Evolutionary conservation across 2,113 vertebrate genomes (phyloP).

Genomic region (Callorhinus ursinus): DNA sequence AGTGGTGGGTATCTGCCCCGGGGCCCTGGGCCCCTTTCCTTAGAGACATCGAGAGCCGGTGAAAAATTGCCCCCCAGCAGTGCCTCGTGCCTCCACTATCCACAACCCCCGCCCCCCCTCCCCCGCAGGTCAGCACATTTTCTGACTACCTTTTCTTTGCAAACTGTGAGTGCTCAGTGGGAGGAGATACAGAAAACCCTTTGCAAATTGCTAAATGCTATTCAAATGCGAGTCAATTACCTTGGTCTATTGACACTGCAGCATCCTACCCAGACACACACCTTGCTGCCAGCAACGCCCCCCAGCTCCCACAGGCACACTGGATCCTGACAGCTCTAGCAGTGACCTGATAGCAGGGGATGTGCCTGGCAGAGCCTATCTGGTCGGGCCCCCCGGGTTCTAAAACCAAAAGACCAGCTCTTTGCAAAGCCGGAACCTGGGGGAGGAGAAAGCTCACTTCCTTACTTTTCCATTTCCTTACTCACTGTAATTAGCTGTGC

Average conservation of each 20-base stretch:
- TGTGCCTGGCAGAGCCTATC: neutral
- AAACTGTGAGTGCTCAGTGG: neutral
- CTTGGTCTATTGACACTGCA: neutral
- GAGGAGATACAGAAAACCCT: neutral
- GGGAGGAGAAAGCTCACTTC: slow-evolving; percentile 52
- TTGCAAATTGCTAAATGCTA: neutral
- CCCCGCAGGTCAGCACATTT: neutral
- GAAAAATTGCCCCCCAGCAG: neutral
- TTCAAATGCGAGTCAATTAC: neutral
- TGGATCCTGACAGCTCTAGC: neutral
- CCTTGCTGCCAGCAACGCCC: neutral
- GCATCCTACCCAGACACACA: neutral
- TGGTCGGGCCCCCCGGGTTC: neutral
- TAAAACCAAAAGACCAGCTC: slow-evolving; percentile 43
- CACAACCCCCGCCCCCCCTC: neutral
- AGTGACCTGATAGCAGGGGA: neutral
- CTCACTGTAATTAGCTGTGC: slow-evolving; percentile 69
- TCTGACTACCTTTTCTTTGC: neutral
- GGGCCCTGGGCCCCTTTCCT: neutral
- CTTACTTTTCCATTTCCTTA: slow-evolving; percentile 65
- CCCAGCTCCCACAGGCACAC: accelerated
- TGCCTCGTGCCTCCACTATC: neutral
- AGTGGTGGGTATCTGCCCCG: neutral
- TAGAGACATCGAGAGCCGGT: neutral
- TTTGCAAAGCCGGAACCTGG: slow-evolving; percentile 48